Base-by-base conservation (phyloP, 2,113 vertebrate genomes). In the Gobio gobio region DNA sequence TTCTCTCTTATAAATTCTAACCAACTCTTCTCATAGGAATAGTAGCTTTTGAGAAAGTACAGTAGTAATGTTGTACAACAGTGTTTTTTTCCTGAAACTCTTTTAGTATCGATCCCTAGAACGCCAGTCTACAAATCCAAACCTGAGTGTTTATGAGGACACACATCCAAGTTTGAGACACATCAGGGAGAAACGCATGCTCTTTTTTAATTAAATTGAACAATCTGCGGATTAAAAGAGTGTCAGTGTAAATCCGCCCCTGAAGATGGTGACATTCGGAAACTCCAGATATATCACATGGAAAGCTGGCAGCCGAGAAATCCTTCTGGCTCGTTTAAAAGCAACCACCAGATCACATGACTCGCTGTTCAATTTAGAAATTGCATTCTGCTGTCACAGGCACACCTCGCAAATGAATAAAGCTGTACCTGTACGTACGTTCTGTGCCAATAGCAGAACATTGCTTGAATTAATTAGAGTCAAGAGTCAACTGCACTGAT, bases 161-260 rank as follows among this genome's bases (percentile, higher is more conserved):
- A 56, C 24, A 68, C 20, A 83, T 83, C 64, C 66, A 83, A 82
- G 13, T 72, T 72, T 72, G 66, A 5, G 64, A 70, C 66, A 58
- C 64, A 54, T 61, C 51, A 64, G 66, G 36, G 58, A 83, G 82
- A 43, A 82, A 74, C 33, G 75, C 26, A 49, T 20, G 22, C 40
- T 80, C 80, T 63, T 36, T 33, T 75, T 75, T 85, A 88, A 88
- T 90, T 86, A 87, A 89, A 90, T 78, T 58, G 78, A 86, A 86
- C 78, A 83, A 84, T 20, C 43, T 10, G 5, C 64, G 83, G 86
- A 87, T 89, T 83, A 87, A 89, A 88, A 70, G 64, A 20, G 45
- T 83, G 85, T 83, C 80, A 47, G 51, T n/a, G 77, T 85, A 58
- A 64, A 68, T 63, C 83, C 86, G 8, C 36, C 84, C 16, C 54